Base-by-base conservation (phyloP, 2,888 invertebrate species). In the Bugulina stolonifera region DNA sequence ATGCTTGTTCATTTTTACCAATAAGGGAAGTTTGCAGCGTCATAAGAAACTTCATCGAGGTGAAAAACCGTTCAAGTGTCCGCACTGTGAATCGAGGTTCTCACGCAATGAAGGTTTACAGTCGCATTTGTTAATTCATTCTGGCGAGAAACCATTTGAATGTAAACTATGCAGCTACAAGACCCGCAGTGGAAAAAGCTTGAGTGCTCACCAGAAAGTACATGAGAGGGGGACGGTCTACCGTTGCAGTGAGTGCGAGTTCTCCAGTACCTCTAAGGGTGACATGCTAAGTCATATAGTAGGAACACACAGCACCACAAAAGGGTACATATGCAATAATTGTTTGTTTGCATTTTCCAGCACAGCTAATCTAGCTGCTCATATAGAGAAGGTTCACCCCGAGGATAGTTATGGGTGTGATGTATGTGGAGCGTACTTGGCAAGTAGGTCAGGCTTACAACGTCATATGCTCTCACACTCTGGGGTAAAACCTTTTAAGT, bases 201-300 rank as follows among this genome's bases (percentile, higher is more conserved):
- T 64, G 3, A 25, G 22, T 64, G 25, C 27, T 14, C 64, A 64
- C n/a, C 64, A 64, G 27, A 64, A 64, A 27, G 27, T 64, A 2
- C 64, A 64, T 32, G 64, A 27, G 29, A 22, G 64, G 27, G 64
- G 64, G 18, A 64, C 64, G 14, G 64, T 64, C 18, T 32, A 64
- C 27, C 64, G 64, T 14, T 64, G 64, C 32, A 64, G 64, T 32
- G 64, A 64, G 34, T 64, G 64, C 34, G 64, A 64, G 64, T 64
- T 64, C 32, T 64, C 64, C 2, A 64, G 64, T 32, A 64, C 27
- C 14, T 27, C 27, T 32, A 64, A 34, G 32, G 10, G 25, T 18
- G 64, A 25, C 29, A 64, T 64, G 64, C 22, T 64, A 2, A 64
- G 64, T 27, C 64, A 64, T 32, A 22, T 64, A 10, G 34, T 64